These are phyloP conservation scores for Bufotes viridis DNA, from an alignment of 2,797 vertebrate genomes.

Conservation along the genomic window DNA sequence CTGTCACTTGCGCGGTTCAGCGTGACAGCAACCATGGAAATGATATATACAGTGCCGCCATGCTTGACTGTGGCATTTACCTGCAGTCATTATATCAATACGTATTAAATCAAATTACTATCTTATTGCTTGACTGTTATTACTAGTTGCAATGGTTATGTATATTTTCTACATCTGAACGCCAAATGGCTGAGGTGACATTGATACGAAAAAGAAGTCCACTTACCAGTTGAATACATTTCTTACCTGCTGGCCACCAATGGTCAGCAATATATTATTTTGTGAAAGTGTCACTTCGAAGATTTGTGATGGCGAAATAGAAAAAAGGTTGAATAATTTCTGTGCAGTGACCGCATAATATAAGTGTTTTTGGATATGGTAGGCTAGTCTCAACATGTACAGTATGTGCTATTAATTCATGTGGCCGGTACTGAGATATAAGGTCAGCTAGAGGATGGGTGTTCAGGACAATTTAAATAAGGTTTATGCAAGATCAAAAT, in stretches of 20 bases:
- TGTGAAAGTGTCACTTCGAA: not conserved
- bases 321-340: not conserved
- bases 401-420: not conserved
- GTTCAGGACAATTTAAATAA: not conserved
- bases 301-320: not conserved
- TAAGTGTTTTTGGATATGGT: not conserved
- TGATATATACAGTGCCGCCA: conserved; percentile 29
- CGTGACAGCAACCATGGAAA: conserved; percentile 58
- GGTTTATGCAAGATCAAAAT: not conserved
- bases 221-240: not conserved
- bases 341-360: not conserved
- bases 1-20: conserved; percentile 48
- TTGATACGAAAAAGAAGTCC: not conserved
- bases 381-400: not conserved
- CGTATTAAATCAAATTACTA: conserved; percentile 52
- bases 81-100: conserved; percentile 49
- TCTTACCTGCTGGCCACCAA: not conserved
- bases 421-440: not conserved
- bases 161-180: conserved; percentile 33
- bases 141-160: conserved; percentile 31
- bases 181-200: conserved; percentile 10
- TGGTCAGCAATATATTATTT: not conserved
- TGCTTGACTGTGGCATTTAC: conserved; percentile 50
- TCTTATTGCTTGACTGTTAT: conserved; percentile 40
- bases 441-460: not conserved